Percentiles rank a stretch among this genome's conserved stretches.
Evolutionary conservation across 2,797 vertebrate species (phyloP).

Genomic region (Ambastaia sidthimunki): DNA sequence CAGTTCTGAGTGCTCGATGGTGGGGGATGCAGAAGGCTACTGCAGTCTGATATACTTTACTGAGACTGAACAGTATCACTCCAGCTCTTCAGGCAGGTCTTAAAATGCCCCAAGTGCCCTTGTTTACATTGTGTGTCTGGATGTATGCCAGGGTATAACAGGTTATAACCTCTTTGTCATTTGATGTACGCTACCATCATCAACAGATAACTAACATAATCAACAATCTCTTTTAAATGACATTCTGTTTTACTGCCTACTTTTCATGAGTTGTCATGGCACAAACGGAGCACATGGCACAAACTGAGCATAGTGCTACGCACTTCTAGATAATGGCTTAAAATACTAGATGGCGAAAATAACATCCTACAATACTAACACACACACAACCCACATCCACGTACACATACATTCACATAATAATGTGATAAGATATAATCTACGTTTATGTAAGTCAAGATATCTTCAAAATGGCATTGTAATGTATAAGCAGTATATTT

Average conservation of each 20-base stretch:
- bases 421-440: no score
- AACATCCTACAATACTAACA: neutral
- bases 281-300: no score
- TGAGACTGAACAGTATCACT: neutral
- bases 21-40: neutral
- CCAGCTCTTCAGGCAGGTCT: neutral
- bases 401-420: neutral
- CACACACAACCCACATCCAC: neutral
- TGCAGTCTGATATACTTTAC: neutral
- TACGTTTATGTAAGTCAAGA: neutral
- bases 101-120: neutral
- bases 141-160: neutral
- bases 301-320: no score
- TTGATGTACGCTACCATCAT: neutral
- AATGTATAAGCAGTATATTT: neutral
- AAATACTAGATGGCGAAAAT: no score
- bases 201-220: neutral
- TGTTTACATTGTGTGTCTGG: neutral
- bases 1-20: neutral
- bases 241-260: neutral
- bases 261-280: no score
- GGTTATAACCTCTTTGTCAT: neutral
- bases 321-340: no score
- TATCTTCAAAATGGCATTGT: neutral
- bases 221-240: neutral